Percentiles rank a stretch among this genome's conserved stretches.
Evolutionary conservation across 53 echinoderm and acorn worm genomes (phyloP).

Genomic region (Zoroaster sp.): DNA sequence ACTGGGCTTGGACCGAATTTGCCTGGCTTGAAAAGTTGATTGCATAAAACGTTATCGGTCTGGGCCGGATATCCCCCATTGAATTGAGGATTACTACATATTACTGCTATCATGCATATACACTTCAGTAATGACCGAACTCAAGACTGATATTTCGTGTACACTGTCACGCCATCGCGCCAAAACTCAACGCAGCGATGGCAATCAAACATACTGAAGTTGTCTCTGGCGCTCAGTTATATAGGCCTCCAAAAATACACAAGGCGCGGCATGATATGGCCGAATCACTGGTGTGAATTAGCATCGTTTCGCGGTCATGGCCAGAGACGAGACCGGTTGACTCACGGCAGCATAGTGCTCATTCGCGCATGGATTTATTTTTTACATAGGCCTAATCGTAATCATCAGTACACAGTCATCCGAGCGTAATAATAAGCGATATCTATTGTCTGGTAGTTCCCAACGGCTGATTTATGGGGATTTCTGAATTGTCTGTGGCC

Average conservation of each 20-base stretch:
- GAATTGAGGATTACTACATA: neutral
- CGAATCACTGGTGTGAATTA: constrained; percentile 7
- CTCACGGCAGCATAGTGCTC: constrained; percentile 19
- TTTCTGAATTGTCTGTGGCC: no score
- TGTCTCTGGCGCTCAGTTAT: constrained; percentile 1
- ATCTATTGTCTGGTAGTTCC: neutral
- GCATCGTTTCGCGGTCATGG: constrained; percentile 7
- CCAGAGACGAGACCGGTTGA: neutral
- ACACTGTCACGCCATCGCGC: neutral
- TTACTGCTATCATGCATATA: neutral
- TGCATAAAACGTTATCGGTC: constrained; percentile 32
- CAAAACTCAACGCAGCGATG: neutral
- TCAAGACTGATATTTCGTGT: neutral
- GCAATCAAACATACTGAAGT: neutral
- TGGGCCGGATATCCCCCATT: constrained; percentile 34
- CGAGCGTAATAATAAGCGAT: neutral
- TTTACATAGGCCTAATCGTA: neutral
- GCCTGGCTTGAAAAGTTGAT: neutral
- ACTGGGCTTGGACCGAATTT: constrained; percentile 23
- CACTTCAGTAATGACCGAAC: neutral
- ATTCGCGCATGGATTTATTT: neutral
- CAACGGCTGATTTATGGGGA: neutral
- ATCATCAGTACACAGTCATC: neutral
- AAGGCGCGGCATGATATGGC: constrained; percentile 12
- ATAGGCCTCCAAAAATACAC: constrained; percentile 56